Base-by-base conservation (phyloP, 2,888 invertebrate genomes). In the Thelaira solivaga region DNA sequence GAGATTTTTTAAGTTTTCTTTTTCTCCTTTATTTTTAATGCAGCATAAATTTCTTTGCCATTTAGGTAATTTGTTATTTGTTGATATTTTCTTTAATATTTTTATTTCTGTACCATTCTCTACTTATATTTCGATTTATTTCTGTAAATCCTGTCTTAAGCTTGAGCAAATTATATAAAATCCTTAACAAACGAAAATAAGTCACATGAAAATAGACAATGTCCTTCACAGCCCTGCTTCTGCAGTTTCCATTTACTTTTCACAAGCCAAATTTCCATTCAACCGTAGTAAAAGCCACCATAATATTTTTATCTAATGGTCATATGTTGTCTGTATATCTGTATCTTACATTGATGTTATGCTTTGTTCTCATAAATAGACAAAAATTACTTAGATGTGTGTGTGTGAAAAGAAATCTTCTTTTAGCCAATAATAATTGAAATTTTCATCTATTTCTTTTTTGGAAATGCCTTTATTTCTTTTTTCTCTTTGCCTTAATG, bases 141-240 rank as follows among this genome's bases (percentile, higher is more conserved):
- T 59, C 22, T 62, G 79, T 59, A 76, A 80, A 75, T 80, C 76
- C 75, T 53, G 47, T 43, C 72, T 82, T 84, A 87, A 86, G 87
- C 87, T 84, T 83, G 83, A 85, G 85, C 87, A 86, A 86, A 87
- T 86, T 87, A 86, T 84, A 86, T 85, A 86, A 86, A 86, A 86
- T 86, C 87, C 86, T 83, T 82, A 64, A 75, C 73, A 81, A 74
- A 75, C 59, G 73, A 69, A 65, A 71, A 78, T 78, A 74, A 69
- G 78, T 74, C 78, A 65, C 59, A 78, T 61, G 69, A 74, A 69
- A 73, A 74, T 65, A 65, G 64, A 45, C 78, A 61, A 69, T 69
- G 64, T 53, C 78, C 73, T 61, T 53, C 65, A 71, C 64, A 59
- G 16, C 22, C 29, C 41, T 31, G 13, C 41, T 64, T 24, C 16